phyloP scores from a whole-genome alignment of 2,113 vertebrate genomes.

The Andinoacara biseriatus region DNA sequence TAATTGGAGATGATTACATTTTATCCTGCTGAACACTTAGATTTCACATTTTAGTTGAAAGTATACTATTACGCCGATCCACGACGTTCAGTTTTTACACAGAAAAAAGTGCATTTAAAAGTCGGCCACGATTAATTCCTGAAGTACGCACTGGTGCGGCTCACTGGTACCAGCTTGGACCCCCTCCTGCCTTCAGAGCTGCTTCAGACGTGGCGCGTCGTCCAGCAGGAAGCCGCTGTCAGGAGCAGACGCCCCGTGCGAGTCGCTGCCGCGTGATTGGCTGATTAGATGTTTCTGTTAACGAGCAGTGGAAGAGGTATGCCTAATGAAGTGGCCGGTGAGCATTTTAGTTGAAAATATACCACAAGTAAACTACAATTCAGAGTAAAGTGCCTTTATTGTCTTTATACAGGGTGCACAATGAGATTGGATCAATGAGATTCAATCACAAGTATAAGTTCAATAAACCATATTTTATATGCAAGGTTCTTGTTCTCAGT shows the following conservation, averaged over 20 bases:
- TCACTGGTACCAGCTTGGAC: background rate
- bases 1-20: background rate
- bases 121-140: background rate
- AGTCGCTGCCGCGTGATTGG: background rate
- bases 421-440: no score
- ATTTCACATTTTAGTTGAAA: background rate
- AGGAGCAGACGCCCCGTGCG: no score
- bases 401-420: no score
- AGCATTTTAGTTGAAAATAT: background rate
- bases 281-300: background rate
- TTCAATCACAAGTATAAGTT: background rate
- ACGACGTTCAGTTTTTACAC: background rate
- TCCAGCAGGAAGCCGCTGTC: fast-evolving
- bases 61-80: background rate
- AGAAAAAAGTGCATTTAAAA: background rate
- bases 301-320: no score
- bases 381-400: no score
- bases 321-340: no score
- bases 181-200: background rate
- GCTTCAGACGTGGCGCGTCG: background rate
- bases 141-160: fast-evolving
- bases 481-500: background rate
- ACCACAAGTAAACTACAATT: no score
- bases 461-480: background rate
- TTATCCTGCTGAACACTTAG: background rate